Conservation (phyloP, 2,113 vertebrate genomes). For the Acanthisitta chloris region DNA sequence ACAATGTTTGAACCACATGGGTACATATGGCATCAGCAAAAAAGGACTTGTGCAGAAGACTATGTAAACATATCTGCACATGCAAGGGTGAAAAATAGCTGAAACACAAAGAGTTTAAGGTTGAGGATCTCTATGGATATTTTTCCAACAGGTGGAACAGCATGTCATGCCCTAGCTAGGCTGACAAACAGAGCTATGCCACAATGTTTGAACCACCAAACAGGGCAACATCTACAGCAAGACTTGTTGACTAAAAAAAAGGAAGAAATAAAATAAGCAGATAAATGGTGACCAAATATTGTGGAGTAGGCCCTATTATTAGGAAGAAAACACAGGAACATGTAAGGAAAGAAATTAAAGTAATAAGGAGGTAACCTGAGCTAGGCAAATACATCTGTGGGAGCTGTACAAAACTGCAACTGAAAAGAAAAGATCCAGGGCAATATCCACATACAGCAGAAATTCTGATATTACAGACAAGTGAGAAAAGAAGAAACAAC, state of each 20-base stretch:
- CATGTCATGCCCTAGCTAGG: background rate
- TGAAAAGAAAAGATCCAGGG: conserved; percentile 1
- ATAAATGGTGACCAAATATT: conserved; percentile 23
- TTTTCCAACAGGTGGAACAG: conserved; percentile 5
- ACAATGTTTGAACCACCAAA: conserved; percentile 10
- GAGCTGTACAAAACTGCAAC: background rate
- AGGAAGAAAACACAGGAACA: background rate
- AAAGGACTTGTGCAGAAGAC: background rate
- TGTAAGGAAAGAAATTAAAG: background rate
- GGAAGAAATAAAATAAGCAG: conserved; percentile 36
- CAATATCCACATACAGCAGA: background rate
- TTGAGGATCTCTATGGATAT: background rate
- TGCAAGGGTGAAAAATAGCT: background rate
- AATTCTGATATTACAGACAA: background rate
- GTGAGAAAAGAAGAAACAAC: background rate
- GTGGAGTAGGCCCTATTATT: background rate
- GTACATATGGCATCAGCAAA: background rate
- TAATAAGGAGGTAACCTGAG: background rate
- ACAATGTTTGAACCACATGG: conserved; percentile 14
- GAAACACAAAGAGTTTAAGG: background rate
- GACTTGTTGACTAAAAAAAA: background rate
- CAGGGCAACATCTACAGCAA: background rate
- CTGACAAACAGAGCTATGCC: conserved; percentile 5
- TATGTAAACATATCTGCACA: background rate
- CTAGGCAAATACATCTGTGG: background rate